Evolutionary conservation across 1,140 invertebrate species (phyloP).

Genomic region (Palaemon carinicauda): DNA sequence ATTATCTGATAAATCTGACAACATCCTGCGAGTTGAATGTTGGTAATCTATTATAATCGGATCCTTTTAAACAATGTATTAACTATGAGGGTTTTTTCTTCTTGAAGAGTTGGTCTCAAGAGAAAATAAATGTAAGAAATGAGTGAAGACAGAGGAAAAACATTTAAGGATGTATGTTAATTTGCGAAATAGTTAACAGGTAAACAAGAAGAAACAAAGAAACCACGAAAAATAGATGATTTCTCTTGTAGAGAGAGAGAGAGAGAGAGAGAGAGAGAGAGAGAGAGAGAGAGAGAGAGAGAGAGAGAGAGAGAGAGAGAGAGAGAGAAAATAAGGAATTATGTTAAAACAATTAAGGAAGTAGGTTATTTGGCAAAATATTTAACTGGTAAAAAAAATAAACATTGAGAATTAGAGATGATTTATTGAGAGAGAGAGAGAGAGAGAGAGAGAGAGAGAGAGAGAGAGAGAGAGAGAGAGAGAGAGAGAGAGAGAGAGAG

Average conservation of each 20-base stretch:
- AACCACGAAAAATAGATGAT: not conserved
- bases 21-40: no score
- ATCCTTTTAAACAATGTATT: no score
- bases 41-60: no score
- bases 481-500: not conserved
- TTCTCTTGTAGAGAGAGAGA: not conserved
- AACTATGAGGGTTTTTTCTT: no score
- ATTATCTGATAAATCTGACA: no score
- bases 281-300: not conserved
- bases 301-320: not conserved
- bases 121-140: not conserved
- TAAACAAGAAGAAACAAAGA: not conserved
- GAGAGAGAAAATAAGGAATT: no score
- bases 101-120: no score
- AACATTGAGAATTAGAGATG: not conserved
- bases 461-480: not conserved
- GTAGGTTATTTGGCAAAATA: no score
- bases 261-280: not conserved
- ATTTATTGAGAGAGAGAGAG: not conserved
- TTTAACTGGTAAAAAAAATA: not conserved
- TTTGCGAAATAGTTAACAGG: not conserved
- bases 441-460: not conserved
- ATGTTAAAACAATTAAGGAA: no score
- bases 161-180: not conserved
- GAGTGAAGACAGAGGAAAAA: not conserved